Percentiles rank a stretch among this genome's conserved stretches.
These are phyloP conservation scores for Lophochroa leadbeateri DNA, from an alignment of 2,113 vertebrate genomes.

Conservation along the genomic window DNA sequence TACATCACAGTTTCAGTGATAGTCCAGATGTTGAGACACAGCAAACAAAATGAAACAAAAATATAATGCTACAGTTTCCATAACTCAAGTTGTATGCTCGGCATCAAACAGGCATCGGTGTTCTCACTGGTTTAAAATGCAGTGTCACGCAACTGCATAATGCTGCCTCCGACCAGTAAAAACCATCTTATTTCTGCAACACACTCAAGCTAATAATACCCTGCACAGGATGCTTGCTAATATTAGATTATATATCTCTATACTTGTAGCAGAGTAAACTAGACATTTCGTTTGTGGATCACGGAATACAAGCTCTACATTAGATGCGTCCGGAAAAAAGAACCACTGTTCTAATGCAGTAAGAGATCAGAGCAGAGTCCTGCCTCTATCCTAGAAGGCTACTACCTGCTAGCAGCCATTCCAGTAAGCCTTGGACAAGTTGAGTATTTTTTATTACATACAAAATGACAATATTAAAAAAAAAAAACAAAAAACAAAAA, in stretches of 20 bases:
- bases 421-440: neutral
- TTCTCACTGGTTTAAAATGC: neutral
- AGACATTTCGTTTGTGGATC: neutral
- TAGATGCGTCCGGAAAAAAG: neutral
- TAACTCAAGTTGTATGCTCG: rapidly evolving
- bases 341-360: neutral
- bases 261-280: neutral
- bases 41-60: neutral
- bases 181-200: neutral
- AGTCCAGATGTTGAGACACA: neutral
- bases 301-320: neutral
- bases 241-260: neutral
- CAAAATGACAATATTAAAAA: neutral
- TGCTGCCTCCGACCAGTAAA: neutral
- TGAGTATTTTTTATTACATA: neutral
- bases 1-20: neutral
- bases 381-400: neutral
- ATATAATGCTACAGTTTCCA: neutral
- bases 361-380: neutral
- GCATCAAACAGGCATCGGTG: rapidly evolving
- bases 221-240: neutral
- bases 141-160: neutral
- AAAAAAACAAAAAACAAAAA: neutral
- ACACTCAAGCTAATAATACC: neutral
- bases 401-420: neutral